A percentile compares a stretch with the other conserved stretches of the same genome.
phyloP scores from a whole-genome alignment of 1,140 invertebrate genomes.

The Uloborus diversus region DNA sequence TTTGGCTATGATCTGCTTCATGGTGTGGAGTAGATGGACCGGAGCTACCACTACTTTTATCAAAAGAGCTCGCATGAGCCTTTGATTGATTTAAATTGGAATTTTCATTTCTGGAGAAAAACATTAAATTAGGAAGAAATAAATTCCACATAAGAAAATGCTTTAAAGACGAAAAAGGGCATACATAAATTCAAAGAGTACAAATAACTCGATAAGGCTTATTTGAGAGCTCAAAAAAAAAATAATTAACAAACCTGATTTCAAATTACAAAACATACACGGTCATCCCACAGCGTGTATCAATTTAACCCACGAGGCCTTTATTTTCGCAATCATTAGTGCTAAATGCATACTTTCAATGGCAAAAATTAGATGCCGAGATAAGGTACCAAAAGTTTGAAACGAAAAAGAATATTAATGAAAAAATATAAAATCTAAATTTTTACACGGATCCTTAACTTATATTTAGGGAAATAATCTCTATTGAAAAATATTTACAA shows the following conservation, averaged over 20 bases:
- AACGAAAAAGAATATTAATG: too few species aligned
- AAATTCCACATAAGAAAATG: neutral
- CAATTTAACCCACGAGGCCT: too few species aligned
- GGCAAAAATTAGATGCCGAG: too few species aligned
- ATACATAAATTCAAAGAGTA: neutral
- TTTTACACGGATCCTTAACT: too few species aligned
- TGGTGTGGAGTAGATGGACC: constrained; percentile 56
- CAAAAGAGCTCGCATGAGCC: constrained; percentile 42
- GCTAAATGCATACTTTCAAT: too few species aligned
- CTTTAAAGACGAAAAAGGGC: neutral
- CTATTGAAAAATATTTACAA: too few species aligned
- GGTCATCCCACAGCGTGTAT: too few species aligned
- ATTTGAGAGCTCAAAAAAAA: neutral
- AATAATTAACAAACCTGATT: neutral
- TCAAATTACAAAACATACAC: neutral
- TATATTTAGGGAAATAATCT: too few species aligned
- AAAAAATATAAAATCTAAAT: too few species aligned
- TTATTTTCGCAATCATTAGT: too few species aligned
- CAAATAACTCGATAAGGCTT: neutral
- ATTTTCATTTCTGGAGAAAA: constrained; percentile 41
- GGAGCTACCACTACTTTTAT: constrained; percentile 56
- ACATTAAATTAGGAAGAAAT: neutral
- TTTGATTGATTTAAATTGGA: constrained; percentile 43
- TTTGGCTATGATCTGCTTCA: constrained; percentile 42
- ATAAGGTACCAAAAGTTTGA: too few species aligned